Evolutionary conservation across 2,888 invertebrate genomes (phyloP).

Genomic region (Lepas anatifera): DNA sequence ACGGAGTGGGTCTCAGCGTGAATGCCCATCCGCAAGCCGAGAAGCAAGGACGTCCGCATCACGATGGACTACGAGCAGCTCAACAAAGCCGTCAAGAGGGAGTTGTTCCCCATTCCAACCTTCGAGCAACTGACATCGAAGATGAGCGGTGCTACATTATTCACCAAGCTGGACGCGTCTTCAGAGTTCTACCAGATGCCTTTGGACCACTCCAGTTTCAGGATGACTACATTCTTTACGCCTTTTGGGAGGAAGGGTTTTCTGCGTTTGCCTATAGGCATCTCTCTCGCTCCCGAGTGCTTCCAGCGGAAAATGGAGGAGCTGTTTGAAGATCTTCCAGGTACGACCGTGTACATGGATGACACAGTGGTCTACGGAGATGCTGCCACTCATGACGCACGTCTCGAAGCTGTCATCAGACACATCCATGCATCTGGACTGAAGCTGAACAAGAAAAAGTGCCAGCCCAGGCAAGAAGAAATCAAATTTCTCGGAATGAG

Average conservation of each 20-base stretch:
- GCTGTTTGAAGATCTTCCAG: background rate
- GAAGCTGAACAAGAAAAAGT: constrained; percentile 29
- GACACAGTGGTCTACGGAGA: background rate
- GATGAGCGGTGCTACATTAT: no score
- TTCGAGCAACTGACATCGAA: background rate
- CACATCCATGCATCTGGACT: background rate
- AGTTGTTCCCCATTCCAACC: background rate
- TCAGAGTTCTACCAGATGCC: background rate
- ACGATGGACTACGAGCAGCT: background rate
- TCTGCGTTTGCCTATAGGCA: background rate
- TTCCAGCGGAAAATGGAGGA: background rate
- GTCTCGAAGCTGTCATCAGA: constrained; percentile 15
- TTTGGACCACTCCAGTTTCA: background rate
- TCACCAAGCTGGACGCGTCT: no score
- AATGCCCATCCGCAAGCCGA: background rate
- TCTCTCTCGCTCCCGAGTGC: background rate
- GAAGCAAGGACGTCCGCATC: background rate
- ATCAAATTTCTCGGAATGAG: constrained; percentile 14
- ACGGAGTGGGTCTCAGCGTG: background rate
- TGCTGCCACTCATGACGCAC: constrained; percentile 13
- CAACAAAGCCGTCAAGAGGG: background rate
- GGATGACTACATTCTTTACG: background rate
- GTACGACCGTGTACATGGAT: background rate
- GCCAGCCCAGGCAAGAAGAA: constrained; percentile 22
- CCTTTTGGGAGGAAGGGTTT: background rate